Conservation (phyloP, 2,797 vertebrate genomes). For the Argyrosomus regius region DNA sequence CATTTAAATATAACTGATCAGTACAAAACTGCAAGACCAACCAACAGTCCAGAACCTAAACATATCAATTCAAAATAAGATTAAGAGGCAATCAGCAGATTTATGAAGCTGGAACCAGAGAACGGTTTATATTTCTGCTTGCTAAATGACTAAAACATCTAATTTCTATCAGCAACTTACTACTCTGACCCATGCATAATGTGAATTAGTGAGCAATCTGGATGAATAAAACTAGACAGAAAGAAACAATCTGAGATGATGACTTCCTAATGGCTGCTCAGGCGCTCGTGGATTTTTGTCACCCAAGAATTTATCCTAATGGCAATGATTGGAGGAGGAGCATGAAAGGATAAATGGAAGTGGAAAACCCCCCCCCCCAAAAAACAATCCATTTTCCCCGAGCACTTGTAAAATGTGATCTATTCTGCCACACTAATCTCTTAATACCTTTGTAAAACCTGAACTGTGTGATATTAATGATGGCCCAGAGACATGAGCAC, state of each 20-base stretch:
- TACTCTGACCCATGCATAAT: background rate
- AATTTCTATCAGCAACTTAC: background rate
- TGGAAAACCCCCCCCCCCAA: background rate
- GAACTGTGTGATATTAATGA: constrained; percentile 70
- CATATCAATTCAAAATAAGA: background rate
- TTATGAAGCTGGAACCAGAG: no score
- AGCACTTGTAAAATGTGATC: constrained; percentile 62
- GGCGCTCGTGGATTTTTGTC: constrained; percentile 14
- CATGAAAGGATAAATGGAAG: constrained; percentile 45
- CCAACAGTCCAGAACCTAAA: background rate
- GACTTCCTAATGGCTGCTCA: background rate
- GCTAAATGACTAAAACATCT: background rate
- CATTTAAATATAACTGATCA: background rate
- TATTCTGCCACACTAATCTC: constrained; percentile 70
- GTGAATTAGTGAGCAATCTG: background rate
- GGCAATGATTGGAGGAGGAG: constrained; percentile 21
- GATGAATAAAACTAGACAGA: background rate
- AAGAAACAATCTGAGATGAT: constrained; percentile 3
- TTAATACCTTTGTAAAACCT: constrained; percentile 76
- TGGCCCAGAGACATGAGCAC: constrained; percentile 59
- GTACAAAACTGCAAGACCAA: background rate
- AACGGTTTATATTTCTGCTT: no score
- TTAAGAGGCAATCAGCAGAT: background rate
- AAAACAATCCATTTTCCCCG: constrained; percentile 46
- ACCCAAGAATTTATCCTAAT: constrained; percentile 27